A percentile compares a stretch with the other conserved stretches of the same genome.
phyloP scores from a whole-genome alignment of 1,140 invertebrate genomes.

The Antheraea pernyi region DNA sequence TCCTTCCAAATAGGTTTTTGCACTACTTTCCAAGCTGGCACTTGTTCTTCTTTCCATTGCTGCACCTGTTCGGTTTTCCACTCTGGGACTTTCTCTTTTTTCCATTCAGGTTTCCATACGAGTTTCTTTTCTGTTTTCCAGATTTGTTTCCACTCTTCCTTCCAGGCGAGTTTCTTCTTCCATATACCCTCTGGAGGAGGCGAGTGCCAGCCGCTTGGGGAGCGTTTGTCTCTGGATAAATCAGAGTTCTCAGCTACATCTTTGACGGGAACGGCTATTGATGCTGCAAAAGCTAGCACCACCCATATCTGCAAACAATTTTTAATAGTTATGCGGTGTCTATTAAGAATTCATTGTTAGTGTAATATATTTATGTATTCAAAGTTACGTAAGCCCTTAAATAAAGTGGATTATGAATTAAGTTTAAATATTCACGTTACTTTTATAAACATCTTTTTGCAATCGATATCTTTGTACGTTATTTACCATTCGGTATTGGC shows the following conservation, averaged over 20 bases:
- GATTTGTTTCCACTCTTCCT: constrained; percentile 86
- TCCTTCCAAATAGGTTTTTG: constrained; percentile 85
- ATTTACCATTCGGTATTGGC: not conserved
- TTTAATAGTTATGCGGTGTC: too few species aligned
- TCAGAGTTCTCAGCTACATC: constrained; percentile 43
- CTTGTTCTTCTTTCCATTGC: constrained; percentile 83
- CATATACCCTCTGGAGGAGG: constrained; percentile 84
- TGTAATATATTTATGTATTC: too few species aligned
- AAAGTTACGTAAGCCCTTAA: too few species aligned
- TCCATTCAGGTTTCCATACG: constrained; percentile 83
- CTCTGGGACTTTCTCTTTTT: constrained; percentile 81
- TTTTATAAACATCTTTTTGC: constrained; percentile 9
- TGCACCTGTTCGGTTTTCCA: constrained; percentile 84
- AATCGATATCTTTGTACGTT: constrained; percentile 1
- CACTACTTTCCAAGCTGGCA: constrained; percentile 83
- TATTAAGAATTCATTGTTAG: too few species aligned
- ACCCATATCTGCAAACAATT: constrained; percentile 54
- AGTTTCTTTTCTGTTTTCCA: constrained; percentile 88
- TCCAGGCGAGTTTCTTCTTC: constrained; percentile 88
- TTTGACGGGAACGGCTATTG: constrained; percentile 53
- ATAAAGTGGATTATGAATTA: too few species aligned
- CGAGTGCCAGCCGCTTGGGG: constrained; percentile 70
- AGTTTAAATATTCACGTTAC: not conserved
- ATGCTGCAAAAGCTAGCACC: constrained; percentile 49
- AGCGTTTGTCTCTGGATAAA: constrained; percentile 53